phyloP scores from a whole-genome alignment of 2,113 vertebrate species.

The Equus przewalskii region DNA sequence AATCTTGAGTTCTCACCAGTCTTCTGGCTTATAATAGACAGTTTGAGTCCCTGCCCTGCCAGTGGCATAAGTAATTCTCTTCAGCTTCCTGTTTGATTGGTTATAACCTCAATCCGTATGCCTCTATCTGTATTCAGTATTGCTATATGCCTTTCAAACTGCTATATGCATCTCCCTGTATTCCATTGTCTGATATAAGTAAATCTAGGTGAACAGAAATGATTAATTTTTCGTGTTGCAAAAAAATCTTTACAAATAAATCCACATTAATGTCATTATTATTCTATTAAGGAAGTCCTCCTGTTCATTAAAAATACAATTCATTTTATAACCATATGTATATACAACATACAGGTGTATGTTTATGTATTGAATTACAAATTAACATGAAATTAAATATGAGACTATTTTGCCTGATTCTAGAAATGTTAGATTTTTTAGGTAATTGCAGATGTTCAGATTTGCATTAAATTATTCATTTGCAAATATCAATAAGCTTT shows the following conservation, averaged over 20 bases:
- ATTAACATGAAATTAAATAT: constrained; percentile 59
- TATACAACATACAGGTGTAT: neutral
- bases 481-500: constrained; percentile 53
- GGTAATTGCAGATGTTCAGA: constrained; percentile 42
- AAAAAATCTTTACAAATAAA: constrained; percentile 30
- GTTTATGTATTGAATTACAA: constrained; percentile 21
- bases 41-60: neutral
- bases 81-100: neutral
- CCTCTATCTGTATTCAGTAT: neutral
- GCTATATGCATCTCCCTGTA: neutral
- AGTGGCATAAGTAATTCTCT: neutral
- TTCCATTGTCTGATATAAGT: neutral
- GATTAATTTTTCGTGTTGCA: neutral
- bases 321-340: neutral
- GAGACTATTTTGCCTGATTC: neutral
- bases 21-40: neutral
- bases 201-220: constrained; percentile 32
- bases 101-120: neutral
- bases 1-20: neutral
- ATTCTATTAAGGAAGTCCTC: neutral
- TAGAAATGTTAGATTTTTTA: constrained; percentile 51
- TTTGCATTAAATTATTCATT: constrained; percentile 60
- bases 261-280: constrained; percentile 9
- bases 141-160: neutral
- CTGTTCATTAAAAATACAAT: neutral